Evolutionary conservation across 2,113 vertebrate species (phyloP).

Genomic region (Strigops habroptila): DNA sequence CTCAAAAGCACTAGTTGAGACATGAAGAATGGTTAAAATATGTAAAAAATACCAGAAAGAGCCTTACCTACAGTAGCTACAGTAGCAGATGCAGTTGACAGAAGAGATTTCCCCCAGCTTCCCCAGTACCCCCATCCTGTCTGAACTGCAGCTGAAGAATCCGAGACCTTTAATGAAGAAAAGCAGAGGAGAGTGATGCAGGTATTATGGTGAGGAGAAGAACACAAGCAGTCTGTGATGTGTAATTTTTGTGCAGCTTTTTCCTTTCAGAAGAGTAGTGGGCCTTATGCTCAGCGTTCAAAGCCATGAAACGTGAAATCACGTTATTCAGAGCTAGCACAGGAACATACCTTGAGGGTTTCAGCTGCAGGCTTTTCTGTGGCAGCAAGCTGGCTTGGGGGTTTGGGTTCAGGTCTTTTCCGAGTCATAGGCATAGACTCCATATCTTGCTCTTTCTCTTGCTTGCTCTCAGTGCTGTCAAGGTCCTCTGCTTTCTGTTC

Average conservation of each 20-base stretch:
- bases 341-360: conserved; percentile 11
- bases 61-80: conserved; percentile 92
- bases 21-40: background rate
- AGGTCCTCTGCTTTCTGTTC: conserved; percentile 5
- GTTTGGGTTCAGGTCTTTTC: conserved; percentile 82
- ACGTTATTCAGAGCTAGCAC: background rate
- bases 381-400: conserved; percentile 13
- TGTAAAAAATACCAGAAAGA: background rate
- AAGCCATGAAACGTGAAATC: background rate
- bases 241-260: background rate
- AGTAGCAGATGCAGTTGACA: conserved; percentile 92
- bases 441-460: conserved; percentile 29
- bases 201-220: background rate
- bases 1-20: background rate
- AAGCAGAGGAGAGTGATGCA: background rate
- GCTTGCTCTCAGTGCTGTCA: background rate
- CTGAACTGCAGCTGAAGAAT: conserved; percentile 71
- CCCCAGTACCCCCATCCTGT: conserved; percentile 95
- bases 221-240: background rate
- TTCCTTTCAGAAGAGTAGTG: background rate
- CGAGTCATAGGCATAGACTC: conserved; percentile 79
- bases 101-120: conserved; percentile 92
- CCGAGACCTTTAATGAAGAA: conserved; percentile 61
- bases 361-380: conserved; percentile 19
- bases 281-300: background rate